Evolutionary conservation across 2,113 vertebrate species (phyloP).

Genomic region (Motacilla alba): DNA sequence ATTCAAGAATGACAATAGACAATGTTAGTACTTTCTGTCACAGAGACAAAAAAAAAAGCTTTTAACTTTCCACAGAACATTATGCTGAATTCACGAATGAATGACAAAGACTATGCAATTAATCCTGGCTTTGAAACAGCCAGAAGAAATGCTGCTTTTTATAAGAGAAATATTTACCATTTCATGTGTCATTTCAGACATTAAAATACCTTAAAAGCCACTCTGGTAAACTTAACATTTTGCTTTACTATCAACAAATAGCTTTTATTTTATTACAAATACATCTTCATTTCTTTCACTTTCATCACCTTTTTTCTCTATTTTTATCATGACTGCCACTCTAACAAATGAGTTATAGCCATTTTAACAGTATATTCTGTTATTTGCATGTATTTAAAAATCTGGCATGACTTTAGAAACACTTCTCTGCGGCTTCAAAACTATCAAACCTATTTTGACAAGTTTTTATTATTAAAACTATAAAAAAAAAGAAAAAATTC

Average conservation of each 20-base stretch:
- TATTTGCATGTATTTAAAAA: neutral
- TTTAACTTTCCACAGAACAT: constrained; percentile 1
- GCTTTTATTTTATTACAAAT: neutral
- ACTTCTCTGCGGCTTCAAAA: neutral
- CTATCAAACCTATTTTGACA: neutral
- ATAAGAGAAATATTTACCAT: neutral
- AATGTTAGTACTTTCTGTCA: neutral
- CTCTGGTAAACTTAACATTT: neutral
- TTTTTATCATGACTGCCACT: neutral
- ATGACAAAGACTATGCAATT: neutral
- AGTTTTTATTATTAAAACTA: neutral
- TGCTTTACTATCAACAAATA: neutral
- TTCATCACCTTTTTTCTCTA: neutral
- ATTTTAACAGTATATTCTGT: neutral
- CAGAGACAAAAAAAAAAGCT: constrained; percentile 1
- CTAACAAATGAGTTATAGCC: neutral
- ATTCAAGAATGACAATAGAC: neutral
- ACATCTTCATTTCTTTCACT: neutral
- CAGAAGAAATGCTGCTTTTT: neutral
- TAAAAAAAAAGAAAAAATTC: neutral
- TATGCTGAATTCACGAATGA: neutral
- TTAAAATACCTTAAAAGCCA: neutral
- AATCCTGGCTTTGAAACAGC: neutral
- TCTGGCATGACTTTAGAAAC: neutral
- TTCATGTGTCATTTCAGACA: neutral